These are phyloP conservation scores for Lydus trimaculatus DNA, from an alignment of 2,888 invertebrate genomes.

Conservation along the genomic window DNA sequence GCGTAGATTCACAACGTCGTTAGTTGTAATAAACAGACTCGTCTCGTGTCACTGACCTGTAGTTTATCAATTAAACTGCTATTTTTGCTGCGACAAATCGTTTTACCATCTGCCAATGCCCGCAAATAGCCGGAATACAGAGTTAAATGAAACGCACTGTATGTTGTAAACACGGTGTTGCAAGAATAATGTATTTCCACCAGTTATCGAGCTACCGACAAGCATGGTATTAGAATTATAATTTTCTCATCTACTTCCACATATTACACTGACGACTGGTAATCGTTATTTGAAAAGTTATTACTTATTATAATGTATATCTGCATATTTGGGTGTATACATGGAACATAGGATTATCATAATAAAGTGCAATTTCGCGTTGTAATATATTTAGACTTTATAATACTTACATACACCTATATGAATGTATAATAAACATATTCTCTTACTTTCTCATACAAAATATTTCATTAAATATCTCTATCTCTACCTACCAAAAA, in stretches of 20 bases:
- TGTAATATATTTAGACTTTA: conserved; percentile 28
- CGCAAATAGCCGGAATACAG: too few relatives aligned
- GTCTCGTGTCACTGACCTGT: too few relatives aligned
- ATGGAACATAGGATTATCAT: conserved; percentile 40
- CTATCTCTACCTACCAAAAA: conserved; percentile 24
- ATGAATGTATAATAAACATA: conserved; percentile 2
- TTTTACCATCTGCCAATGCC: too few relatives aligned
- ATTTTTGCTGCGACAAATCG: too few relatives aligned
- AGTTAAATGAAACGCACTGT: too few relatives aligned
- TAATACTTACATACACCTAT: neutral
- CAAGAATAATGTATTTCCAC: neutral
- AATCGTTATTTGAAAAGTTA: neutral
- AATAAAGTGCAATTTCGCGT: conserved; percentile 42
- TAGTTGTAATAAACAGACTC: too few relatives aligned
- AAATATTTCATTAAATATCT: conserved; percentile 7
- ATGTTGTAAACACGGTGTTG: too few relatives aligned
- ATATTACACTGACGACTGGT: neutral
- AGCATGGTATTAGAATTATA: neutral
- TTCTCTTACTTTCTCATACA: neutral
- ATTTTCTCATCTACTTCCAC: neutral
- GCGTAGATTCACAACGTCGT: too few relatives aligned
- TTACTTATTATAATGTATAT: neutral
- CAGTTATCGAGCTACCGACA: neutral
- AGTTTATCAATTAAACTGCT: too few relatives aligned
- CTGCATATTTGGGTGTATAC: conserved; percentile 12